phyloP scores from a whole-genome alignment of 2,797 vertebrate genomes.

The Chrysocyon brachyurus region DNA sequence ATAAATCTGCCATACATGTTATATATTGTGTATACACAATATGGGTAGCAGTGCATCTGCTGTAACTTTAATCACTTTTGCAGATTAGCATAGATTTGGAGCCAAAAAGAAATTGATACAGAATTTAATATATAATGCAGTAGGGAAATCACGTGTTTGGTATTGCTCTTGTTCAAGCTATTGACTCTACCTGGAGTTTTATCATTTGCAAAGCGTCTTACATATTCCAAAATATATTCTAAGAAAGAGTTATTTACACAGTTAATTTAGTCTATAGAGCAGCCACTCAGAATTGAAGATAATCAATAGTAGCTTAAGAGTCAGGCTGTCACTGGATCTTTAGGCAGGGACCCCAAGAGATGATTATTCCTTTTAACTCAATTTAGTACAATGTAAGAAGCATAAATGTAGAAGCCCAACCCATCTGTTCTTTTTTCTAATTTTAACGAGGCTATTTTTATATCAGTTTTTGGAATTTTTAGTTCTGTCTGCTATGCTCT shows the following conservation, averaged over 20 bases:
- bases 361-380: slow-evolving; percentile 33
- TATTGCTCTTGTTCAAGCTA: background rate
- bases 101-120: background rate
- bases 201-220: background rate
- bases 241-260: background rate
- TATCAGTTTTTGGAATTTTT: slow-evolving; percentile 51
- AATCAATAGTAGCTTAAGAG: background rate
- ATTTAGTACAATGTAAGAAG: background rate
- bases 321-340: background rate
- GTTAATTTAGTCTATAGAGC: background rate
- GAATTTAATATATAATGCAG: background rate
- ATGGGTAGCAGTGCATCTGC: background rate
- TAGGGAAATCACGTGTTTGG: background rate
- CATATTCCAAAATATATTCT: background rate
- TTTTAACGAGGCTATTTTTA: slow-evolving; percentile 73
- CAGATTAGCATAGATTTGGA: background rate
- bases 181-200: background rate
- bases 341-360: background rate
- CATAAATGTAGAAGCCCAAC: background rate
- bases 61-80: background rate
- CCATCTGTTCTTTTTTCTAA: slow-evolving; percentile 55
- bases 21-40: background rate
- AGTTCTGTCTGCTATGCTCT: slow-evolving; percentile 10
- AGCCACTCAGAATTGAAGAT: background rate
- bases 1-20: background rate